Percentiles rank a stretch among this genome's conserved stretches.
Evolutionary conservation across 2,888 invertebrate species (phyloP).

Genomic region (Eurois occulta): DNA sequence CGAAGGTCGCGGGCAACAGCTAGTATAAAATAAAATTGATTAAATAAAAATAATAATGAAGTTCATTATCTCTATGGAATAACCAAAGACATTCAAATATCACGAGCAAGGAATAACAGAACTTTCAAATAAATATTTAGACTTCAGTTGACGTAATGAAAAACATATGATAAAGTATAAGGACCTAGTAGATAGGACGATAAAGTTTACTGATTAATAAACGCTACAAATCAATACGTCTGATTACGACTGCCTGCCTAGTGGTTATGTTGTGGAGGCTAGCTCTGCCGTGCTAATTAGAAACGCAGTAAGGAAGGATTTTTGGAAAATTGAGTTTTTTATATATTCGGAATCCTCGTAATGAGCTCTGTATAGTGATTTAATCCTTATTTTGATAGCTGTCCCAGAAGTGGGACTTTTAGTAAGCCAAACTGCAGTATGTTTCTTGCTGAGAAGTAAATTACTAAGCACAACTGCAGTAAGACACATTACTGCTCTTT

Average conservation of each 20-base stretch:
- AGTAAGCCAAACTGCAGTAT: too few relatives aligned
- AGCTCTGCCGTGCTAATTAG: too few relatives aligned
- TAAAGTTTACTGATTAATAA: slow-evolving; percentile 13
- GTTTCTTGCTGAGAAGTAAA: too few relatives aligned
- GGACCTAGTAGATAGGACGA: background rate
- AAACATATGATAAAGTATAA: background rate
- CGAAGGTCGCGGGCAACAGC: background rate
- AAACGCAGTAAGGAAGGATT: too few relatives aligned
- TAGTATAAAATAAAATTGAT: slow-evolving; percentile 1
- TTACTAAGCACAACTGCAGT: too few relatives aligned
- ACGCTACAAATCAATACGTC: slow-evolving; percentile 36
- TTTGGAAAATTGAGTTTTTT: too few relatives aligned
- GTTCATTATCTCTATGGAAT: slow-evolving; percentile 22
- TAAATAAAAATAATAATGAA: background rate
- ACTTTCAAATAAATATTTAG: background rate
- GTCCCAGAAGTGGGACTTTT: too few relatives aligned
- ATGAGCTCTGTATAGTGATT: too few relatives aligned
- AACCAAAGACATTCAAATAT: too few relatives aligned
- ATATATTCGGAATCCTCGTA: too few relatives aligned
- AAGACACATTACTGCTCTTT: too few relatives aligned
- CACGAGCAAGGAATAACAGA: background rate
- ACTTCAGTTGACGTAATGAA: slow-evolving; percentile 3
- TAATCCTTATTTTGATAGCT: too few relatives aligned
- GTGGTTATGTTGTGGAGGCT: slow-evolving; percentile 10
- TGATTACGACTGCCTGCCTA: slow-evolving; percentile 5